Evolutionary conservation across 2,113 vertebrate genomes (phyloP), one percentile per base, ranked within the genome.

Genomic region (Cinclus cinclus): DNA sequence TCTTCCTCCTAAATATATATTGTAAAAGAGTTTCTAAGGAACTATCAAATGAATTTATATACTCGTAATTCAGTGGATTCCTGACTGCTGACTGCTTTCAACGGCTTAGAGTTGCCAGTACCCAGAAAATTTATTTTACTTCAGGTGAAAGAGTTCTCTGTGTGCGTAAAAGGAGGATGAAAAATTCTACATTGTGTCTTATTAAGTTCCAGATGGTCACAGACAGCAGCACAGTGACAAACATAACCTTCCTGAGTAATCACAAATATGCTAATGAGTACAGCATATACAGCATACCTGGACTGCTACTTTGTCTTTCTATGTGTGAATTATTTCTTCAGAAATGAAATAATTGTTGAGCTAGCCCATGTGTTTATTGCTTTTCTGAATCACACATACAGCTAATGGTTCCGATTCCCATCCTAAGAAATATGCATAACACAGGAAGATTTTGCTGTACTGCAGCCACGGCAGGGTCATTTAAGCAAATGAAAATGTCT

Each of bases 401-500:
- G 27, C 23, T 56, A 60, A 41, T 2, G 11, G 37, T 21, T 85
- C 24, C 0, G 50, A 46, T 24, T 67, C 3, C 46, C 44, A 84
- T 15, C 22, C 50, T 28, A 62, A 73, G 35, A 86, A 83, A 69
- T 39, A 62, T 18, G 30, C 55, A 47, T 3, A 83, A 41, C 63
- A 75, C 39, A 73, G 70, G 42, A 42, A 85, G 35, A 33, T 77
- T 83, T 65, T 69, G 20, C 47, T 47, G 44, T 50, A 20, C 31
- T 63, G 60, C 67, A 92, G 74, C 60, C 87, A 76, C 1, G 25
- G 55, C 62, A 95, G 67, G 44, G 37, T 89, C 95, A 67, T 74
- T 92, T 96, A 96, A 77, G 68, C 78, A 96, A 96, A 93, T 42
- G 52, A 89, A 95, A 95, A 93, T 25, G 39, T 70, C 86, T 94